phyloP scores from a whole-genome alignment of 2,888 invertebrate species.

The Mythimna loreyi region DNA sequence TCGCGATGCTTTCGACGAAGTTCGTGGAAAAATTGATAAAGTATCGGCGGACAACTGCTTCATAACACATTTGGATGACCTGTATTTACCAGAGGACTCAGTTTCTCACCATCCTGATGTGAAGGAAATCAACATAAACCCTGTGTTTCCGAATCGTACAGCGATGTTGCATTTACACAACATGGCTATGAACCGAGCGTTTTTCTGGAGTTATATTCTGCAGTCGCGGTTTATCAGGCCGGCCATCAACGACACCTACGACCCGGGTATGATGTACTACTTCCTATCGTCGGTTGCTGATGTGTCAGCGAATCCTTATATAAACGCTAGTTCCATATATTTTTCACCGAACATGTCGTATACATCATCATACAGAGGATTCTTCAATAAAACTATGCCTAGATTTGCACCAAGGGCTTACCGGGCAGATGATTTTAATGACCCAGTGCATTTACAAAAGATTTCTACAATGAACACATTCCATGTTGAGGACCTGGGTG shows the following conservation, averaged over 20 bases:
- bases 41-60: constrained; percentile 97
- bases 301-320: constrained; percentile 97
- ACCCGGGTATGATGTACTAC: constrained; percentile 99
- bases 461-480: constrained; percentile 99
- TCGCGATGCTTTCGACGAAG: constrained; percentile 97
- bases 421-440: constrained; percentile 97
- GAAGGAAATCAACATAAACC: constrained; percentile 98
- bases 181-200: constrained; percentile 98
- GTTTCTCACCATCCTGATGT: constrained; percentile 98
- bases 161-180: constrained; percentile 98
- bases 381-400: constrained; percentile 98
- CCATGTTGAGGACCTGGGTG: constrained; percentile 96
- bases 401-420: constrained; percentile 98
- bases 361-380: constrained; percentile 97
- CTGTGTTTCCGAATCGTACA: constrained; percentile 98
- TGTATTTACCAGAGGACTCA: constrained; percentile 95
- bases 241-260: constrained; percentile 97
- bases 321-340: constrained; percentile 98
- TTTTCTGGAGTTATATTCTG: constrained; percentile 98
- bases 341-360: constrained; percentile 98
- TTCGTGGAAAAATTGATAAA: constrained; percentile 95
- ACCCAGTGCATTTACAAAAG: constrained; percentile 97
- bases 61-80: constrained; percentile 95
- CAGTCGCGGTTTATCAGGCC: constrained; percentile 97
- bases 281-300: constrained; percentile 98